Percentiles rank a stretch among this genome's conserved stretches.
Conservation (phyloP, 1,140 invertebrate species). For the Hylaeus volcanicus region DNA sequence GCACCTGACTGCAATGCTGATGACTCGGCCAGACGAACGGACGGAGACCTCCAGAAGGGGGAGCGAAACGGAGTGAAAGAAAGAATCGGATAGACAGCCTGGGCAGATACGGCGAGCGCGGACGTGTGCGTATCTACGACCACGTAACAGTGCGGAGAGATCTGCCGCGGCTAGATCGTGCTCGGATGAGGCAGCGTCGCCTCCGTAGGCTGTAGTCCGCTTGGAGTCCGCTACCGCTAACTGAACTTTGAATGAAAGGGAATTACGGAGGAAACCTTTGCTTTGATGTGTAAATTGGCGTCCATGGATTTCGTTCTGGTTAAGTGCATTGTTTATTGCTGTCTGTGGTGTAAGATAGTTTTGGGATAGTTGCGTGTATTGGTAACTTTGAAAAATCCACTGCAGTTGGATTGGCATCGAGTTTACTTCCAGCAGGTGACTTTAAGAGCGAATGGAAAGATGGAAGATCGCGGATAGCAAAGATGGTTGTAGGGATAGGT, state of each 20-base stretch:
- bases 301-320: too few species aligned
- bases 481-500: conserved; percentile 16
- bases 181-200: conserved; percentile 26
- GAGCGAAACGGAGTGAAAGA: conserved; percentile 22
- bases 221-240: neutral
- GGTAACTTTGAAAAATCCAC: too few species aligned
- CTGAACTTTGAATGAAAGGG: neutral
- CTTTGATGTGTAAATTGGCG: neutral
- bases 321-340: too few species aligned
- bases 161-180: conserved; percentile 31
- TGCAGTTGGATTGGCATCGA: too few species aligned
- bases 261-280: conserved; percentile 9
- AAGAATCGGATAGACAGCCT: conserved; percentile 42
- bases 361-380: too few species aligned
- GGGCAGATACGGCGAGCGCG: conserved; percentile 28
- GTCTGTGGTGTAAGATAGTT: too few species aligned
- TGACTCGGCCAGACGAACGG: conserved; percentile 36
- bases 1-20: conserved; percentile 75
- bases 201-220: neutral
- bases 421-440: too few species aligned
- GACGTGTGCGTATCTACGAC: conserved; percentile 11
- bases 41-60: neutral
- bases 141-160: conserved; percentile 37
- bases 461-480: neutral
- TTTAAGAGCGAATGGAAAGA: neutral